A percentile compares a stretch with the other conserved stretches of the same genome.
phyloP scores from a whole-genome alignment of 2,113 vertebrate species.

The Nipponia nippon region DNA sequence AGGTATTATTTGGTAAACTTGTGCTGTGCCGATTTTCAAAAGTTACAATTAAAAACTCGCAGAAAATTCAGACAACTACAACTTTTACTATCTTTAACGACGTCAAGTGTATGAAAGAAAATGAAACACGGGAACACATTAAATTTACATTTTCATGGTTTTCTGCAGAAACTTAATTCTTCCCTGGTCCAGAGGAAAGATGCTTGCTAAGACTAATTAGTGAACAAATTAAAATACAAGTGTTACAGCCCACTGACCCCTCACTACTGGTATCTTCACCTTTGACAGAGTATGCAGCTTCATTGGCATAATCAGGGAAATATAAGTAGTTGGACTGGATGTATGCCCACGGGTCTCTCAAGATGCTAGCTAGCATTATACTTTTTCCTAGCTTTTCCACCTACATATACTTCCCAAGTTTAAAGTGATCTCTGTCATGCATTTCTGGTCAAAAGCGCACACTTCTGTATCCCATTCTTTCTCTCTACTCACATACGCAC shows the following conservation, averaged over 20 bases:
- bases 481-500: neutral
- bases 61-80: neutral
- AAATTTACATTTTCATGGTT: neutral
- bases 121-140: neutral
- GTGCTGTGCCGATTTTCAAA: neutral
- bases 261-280: neutral
- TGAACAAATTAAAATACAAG: neutral
- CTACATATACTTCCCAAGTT: neutral
- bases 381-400: neutral
- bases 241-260: neutral
- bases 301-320: neutral
- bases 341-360: fast-evolving
- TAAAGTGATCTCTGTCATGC: neutral
- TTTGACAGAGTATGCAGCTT: neutral
- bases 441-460: neutral
- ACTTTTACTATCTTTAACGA: neutral
- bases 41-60: neutral
- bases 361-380: neutral
- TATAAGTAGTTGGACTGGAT: neutral
- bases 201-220: neutral
- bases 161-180: neutral
- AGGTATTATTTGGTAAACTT: neutral
- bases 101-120: neutral
- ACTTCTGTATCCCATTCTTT: neutral
- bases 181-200: neutral